These are phyloP conservation scores for Sebastes melanostomus DNA, from an alignment of 2,797 vertebrate species.

Conservation along the genomic window DNA sequence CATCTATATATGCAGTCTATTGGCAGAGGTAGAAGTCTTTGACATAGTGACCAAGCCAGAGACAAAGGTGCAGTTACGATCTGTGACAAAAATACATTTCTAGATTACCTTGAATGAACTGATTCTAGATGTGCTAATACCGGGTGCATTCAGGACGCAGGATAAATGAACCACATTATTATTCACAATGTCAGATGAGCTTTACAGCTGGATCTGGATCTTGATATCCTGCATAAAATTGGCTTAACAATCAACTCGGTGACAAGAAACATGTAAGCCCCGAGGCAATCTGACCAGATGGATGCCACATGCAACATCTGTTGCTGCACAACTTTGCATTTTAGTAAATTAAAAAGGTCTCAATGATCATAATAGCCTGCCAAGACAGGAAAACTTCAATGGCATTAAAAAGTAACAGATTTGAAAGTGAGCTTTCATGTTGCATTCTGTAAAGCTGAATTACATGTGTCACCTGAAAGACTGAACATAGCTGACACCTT, in stretches of 20 bases:
- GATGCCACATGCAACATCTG: background rate
- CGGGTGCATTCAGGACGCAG: background rate
- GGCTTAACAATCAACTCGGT: background rate
- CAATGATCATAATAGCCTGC: background rate
- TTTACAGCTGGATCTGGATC: background rate
- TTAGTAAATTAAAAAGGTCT: background rate
- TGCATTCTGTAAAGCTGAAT: background rate
- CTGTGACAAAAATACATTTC: background rate
- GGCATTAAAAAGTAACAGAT: background rate
- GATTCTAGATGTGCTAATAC: background rate
- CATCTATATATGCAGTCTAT: no score
- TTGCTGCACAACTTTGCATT: background rate
- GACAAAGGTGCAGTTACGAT: background rate
- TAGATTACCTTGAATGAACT: background rate
- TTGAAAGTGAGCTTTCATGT: background rate
- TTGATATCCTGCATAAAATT: background rate
- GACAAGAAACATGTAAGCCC: background rate
- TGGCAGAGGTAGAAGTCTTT: background rate
- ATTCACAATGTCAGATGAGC: background rate
- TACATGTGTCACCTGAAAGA: background rate
- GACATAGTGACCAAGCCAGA: background rate
- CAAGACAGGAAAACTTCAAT: background rate
- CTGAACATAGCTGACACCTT: background rate
- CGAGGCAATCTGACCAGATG: background rate
- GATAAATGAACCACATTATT: background rate